phyloP scores from a whole-genome alignment of 2,797 vertebrate species.

The Eulemur rubriventer region DNA sequence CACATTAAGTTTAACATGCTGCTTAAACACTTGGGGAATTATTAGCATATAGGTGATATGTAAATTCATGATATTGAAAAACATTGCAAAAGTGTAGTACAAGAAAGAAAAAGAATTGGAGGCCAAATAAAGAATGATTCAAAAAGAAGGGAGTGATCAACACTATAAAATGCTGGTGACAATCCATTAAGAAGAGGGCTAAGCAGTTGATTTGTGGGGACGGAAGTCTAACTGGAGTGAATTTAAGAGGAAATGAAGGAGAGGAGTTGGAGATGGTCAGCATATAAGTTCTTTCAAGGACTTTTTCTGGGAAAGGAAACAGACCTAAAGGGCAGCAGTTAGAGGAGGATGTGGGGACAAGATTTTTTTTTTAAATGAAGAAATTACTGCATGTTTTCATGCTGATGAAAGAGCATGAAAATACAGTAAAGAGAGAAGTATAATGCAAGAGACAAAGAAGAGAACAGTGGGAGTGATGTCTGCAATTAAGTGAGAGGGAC shows the following conservation, averaged over 20 bases:
- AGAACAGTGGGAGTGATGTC: neutral
- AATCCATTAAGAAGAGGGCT: neutral
- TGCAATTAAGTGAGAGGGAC: neutral
- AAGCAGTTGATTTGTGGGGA: neutral
- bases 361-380: neutral
- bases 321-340: neutral
- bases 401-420: neutral
- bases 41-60: neutral
- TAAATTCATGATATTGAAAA: slow-evolving; percentile 1
- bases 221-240: neutral
- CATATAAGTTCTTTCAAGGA: neutral
- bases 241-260: neutral
- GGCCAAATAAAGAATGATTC: neutral
- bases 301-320: neutral
- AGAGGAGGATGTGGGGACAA: neutral
- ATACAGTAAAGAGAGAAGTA: neutral
- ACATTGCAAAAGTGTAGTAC: neutral
- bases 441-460: neutral
- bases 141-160: neutral
- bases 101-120: neutral
- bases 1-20: neutral
- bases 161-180: neutral
- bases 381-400: neutral
- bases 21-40: neutral
- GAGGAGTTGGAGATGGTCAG: neutral